Conservation (phyloP, 2,797 vertebrate genomes). For the Momotus momota region DNA sequence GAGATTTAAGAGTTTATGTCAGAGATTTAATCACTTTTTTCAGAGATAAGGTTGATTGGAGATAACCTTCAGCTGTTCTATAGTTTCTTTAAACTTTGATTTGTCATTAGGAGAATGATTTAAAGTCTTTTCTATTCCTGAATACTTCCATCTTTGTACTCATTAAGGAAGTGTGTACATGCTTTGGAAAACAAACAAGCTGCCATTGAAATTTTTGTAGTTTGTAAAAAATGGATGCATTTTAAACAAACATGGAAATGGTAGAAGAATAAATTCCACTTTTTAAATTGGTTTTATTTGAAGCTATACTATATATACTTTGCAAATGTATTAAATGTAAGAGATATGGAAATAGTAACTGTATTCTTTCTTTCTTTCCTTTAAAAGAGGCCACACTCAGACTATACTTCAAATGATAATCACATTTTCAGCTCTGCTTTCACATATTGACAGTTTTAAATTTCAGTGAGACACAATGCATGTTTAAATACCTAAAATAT, state of each 20-base stretch:
- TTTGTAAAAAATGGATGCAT: background rate
- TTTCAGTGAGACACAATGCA: background rate
- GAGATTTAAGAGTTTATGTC: constrained; percentile 1
- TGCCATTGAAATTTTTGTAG: background rate
- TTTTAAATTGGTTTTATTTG: background rate
- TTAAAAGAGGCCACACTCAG: background rate
- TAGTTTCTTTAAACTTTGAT: constrained; percentile 9
- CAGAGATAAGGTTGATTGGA: background rate
- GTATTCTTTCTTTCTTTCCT: background rate
- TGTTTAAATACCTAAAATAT: background rate
- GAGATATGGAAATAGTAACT: background rate
- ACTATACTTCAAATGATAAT: constrained; percentile 9
- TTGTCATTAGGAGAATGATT: background rate
- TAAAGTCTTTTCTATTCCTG: background rate
- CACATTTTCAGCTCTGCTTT: background rate
- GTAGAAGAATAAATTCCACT: background rate
- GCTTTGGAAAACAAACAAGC: background rate
- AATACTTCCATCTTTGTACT: background rate
- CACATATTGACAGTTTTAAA: background rate
- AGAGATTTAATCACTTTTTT: constrained; percentile 30
- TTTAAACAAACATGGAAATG: background rate
- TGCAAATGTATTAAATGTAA: constrained; percentile 3
- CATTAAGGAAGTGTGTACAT: background rate
- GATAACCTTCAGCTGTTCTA: background rate
- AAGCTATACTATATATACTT: background rate